Percentiles rank a stretch among this genome's conserved stretches.
phyloP scores from a whole-genome alignment of 2,113 vertebrate genomes.

The Colinus virginianus region DNA sequence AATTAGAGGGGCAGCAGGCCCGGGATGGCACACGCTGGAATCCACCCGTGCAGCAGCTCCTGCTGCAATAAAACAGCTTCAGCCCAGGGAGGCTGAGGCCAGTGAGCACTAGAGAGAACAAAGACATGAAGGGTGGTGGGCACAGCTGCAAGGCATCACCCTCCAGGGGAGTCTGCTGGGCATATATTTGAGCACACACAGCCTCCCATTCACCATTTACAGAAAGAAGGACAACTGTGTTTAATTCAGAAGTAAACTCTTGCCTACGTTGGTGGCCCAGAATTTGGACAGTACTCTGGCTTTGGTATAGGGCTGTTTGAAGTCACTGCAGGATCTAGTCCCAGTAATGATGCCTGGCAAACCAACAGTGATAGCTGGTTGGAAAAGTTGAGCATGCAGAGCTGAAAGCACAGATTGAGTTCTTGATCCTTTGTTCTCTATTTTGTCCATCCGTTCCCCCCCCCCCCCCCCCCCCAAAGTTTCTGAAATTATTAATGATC shows the following conservation, averaged over 20 bases:
- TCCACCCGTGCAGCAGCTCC: slow-evolving; percentile 22
- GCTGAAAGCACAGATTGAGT: not conserved
- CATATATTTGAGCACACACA: not conserved
- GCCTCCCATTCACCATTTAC: not conserved
- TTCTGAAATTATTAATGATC: not conserved
- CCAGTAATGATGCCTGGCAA: not conserved
- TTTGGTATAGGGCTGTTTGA: not conserved
- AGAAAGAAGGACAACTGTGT: not conserved
- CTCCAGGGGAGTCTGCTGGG: not conserved
- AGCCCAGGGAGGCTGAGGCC: not conserved
- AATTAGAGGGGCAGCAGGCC: slow-evolving; percentile 82
- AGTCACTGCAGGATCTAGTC: not conserved
- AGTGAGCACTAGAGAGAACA: slow-evolving; percentile 53
- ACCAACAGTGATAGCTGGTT: not conserved
- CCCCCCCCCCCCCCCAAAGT: not conserved
- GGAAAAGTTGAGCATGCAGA: not conserved
- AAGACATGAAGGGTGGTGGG: slow-evolving; percentile 45
- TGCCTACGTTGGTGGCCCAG: not conserved
- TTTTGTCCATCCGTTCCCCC: not conserved
- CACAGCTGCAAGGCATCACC: not conserved
- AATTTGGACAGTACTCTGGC: not conserved
- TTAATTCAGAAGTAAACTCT: not conserved
- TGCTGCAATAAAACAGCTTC: slow-evolving; percentile 36
- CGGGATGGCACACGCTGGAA: slow-evolving; percentile 62
- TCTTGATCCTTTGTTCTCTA: not conserved